Evolutionary conservation across 1,140 invertebrate genomes (phyloP).

Genomic region (Megathymus violae): DNA sequence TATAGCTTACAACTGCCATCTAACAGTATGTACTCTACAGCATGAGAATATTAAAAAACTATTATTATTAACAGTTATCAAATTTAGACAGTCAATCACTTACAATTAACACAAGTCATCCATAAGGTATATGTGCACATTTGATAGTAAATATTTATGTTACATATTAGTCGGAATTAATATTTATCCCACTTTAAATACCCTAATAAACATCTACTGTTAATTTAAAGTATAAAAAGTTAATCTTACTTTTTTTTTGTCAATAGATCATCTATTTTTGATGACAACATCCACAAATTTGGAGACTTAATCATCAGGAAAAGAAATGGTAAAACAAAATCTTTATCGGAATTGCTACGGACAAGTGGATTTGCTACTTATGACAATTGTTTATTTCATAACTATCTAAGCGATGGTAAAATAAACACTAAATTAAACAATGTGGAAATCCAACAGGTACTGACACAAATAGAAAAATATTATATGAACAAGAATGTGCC

Average conservation of each 20-base stretch:
- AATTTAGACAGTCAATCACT: no score
- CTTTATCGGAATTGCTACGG: slow-evolving; percentile 47
- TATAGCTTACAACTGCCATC: no score
- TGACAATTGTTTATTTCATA: slow-evolving; percentile 50
- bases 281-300: slow-evolving; percentile 72
- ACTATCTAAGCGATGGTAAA: slow-evolving; percentile 46
- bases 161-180: no score
- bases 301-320: slow-evolving; percentile 59
- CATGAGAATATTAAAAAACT: no score
- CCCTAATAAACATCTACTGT: no score
- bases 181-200: no score
- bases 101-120: no score
- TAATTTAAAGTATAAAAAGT: no score
- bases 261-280: slow-evolving; percentile 67
- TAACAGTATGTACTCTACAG: no score
- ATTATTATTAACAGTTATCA: no score
- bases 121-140: no score
- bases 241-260: slow-evolving; percentile 25
- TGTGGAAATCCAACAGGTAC: slow-evolving; percentile 41
- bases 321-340: slow-evolving; percentile 41
- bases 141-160: no score
- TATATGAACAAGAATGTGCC: slow-evolving; percentile 31
- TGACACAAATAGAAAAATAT: slow-evolving; percentile 47
- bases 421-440: slow-evolving; percentile 50
- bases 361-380: slow-evolving; percentile 49